Percentiles rank a stretch among this genome's conserved stretches.
Conservation (phyloP, 2,113 vertebrate species). For the Trinectes maculatus region DNA sequence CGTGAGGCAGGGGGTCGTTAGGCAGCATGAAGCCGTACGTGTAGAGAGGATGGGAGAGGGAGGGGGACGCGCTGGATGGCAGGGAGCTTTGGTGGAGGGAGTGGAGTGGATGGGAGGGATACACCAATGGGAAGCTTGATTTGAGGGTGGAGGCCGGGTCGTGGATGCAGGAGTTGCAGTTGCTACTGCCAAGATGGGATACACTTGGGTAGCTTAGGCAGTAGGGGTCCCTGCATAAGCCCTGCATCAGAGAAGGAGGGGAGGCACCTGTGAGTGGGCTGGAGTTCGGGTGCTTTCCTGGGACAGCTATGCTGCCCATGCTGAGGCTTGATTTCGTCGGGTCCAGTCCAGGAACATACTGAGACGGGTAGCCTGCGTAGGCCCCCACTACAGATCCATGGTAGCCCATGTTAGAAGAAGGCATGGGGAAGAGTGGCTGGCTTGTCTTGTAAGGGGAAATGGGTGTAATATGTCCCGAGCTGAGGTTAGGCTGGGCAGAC, state of each 20-base stretch:
- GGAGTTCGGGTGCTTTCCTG: constrained; percentile 92
- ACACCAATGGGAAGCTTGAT: constrained; percentile 90
- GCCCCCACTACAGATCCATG: constrained; percentile 94
- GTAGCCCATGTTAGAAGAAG: constrained; percentile 92
- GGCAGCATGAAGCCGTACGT: constrained; percentile 97
- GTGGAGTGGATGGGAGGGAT: constrained; percentile 91
- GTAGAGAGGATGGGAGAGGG: constrained; percentile 92
- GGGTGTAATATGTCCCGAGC: constrained; percentile 87
- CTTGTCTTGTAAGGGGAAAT: constrained; percentile 94
- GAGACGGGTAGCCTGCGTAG: constrained; percentile 92
- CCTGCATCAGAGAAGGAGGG: constrained; percentile 95
- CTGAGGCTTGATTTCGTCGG: constrained; percentile 89
- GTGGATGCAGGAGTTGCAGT: constrained; percentile 93
- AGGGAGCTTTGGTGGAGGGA: constrained; percentile 87
- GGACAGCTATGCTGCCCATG: constrained; percentile 86
- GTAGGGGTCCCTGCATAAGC: constrained; percentile 96
- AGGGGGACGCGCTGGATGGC: constrained; percentile 86
- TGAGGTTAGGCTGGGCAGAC: constrained; percentile 80
- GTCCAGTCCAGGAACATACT: constrained; percentile 90
- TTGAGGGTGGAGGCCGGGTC: constrained; percentile 89
- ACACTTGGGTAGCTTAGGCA: constrained; percentile 93
- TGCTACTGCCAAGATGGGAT: constrained; percentile 88
- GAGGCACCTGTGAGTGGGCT: constrained; percentile 94
- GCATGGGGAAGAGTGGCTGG: constrained; percentile 90
- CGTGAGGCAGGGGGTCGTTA: constrained; percentile 92